A percentile compares a stretch with the other conserved stretches of the same genome.
These are phyloP conservation scores for Philaethria dido DNA, from an alignment of 2,888 invertebrate genomes.

Conservation along the genomic window DNA sequence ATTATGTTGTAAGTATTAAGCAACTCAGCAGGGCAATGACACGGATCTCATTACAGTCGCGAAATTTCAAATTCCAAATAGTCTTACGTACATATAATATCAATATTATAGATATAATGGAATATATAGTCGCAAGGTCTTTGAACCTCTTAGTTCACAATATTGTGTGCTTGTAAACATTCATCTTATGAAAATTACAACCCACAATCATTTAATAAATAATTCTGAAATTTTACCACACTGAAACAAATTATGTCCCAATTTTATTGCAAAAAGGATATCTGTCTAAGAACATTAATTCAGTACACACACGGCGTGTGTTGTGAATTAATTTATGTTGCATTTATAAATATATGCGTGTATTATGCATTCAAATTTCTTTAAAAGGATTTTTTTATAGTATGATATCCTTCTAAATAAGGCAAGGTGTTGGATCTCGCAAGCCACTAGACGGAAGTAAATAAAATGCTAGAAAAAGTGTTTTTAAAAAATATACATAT, in stretches of 20 bases:
- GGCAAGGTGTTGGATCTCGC: too few relatives aligned
- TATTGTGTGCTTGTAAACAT: neutral
- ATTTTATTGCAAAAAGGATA: neutral
- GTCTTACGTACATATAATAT: neutral
- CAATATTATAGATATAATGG: neutral
- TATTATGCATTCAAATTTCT: too few relatives aligned
- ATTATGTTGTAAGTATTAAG: slow-evolving; percentile 11
- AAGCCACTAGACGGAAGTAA: too few relatives aligned
- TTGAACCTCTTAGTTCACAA: neutral
- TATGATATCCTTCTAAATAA: too few relatives aligned
- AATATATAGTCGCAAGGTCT: neutral
- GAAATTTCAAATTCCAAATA: slow-evolving; percentile 24
- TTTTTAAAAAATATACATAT: too few relatives aligned
- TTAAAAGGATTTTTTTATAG: too few relatives aligned
- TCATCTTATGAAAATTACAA: neutral
- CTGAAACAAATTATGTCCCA: neutral
- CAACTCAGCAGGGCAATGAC: slow-evolving; percentile 23
- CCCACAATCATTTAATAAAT: neutral
- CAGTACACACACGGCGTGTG: neutral
- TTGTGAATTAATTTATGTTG: too few relatives aligned
- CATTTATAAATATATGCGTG: too few relatives aligned
- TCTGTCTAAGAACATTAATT: neutral
- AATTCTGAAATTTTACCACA: neutral
- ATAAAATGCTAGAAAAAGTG: too few relatives aligned
- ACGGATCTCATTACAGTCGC: slow-evolving; percentile 25